phyloP scores from a whole-genome alignment of 2,888 invertebrate species.

The Prosopocoilus inquinatus region DNA sequence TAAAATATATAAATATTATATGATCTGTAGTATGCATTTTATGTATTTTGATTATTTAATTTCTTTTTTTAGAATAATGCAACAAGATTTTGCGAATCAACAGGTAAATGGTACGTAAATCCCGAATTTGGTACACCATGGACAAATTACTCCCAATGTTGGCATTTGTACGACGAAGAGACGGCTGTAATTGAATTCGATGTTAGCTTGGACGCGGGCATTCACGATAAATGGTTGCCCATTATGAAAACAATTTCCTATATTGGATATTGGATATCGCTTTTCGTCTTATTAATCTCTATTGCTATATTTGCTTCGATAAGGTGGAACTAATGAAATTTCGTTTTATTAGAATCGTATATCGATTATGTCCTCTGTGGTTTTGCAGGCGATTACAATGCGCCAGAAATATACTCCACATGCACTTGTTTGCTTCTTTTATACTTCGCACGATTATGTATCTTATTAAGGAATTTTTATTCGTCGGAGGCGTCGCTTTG shows the following conservation, averaged over 20 bases:
- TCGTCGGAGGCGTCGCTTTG: slow-evolving; percentile 54
- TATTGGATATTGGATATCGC: slow-evolving; percentile 57
- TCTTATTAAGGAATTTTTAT: slow-evolving; percentile 57
- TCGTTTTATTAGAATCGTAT: background rate
- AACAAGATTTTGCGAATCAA: slow-evolving; percentile 51
- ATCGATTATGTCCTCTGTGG: slow-evolving; percentile 3
- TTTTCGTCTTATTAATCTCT: slow-evolving; percentile 53
- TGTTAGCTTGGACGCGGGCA: slow-evolving; percentile 31
- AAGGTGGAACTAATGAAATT: slow-evolving; percentile 47
- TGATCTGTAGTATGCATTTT: background rate
- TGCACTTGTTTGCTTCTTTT: slow-evolving; percentile 66
- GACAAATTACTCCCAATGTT: slow-evolving; percentile 55
- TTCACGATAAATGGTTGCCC: slow-evolving; percentile 52
- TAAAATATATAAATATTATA: background rate
- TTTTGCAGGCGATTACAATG: slow-evolving; percentile 60
- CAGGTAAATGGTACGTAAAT: slow-evolving; percentile 53
- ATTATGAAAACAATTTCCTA: slow-evolving; percentile 54
- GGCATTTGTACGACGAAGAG: slow-evolving; percentile 35
- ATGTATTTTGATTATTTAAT: slow-evolving; percentile 7
- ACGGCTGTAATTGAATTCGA: slow-evolving; percentile 38
- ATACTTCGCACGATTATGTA: slow-evolving; percentile 61
- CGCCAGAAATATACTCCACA: slow-evolving; percentile 64
- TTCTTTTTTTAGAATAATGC: slow-evolving; percentile 45
- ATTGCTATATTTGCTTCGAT: slow-evolving; percentile 54
- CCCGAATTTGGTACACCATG: slow-evolving; percentile 43